Evolutionary conservation across 1,140 invertebrate species (phyloP).

Genomic region (Scylla paramamosain): DNA sequence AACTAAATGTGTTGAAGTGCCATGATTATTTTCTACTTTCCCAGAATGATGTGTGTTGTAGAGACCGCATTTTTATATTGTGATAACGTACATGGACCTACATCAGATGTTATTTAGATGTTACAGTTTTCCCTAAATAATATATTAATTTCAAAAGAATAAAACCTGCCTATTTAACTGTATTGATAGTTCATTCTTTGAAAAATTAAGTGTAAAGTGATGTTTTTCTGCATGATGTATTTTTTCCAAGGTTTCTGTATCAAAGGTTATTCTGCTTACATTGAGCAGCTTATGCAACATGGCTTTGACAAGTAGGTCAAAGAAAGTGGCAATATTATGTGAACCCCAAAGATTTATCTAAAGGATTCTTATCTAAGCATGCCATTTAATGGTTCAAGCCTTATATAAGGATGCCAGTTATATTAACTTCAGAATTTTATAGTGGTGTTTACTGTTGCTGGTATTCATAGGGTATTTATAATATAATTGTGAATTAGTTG

Average conservation of each 20-base stretch:
- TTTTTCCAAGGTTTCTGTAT: slow-evolving; percentile 36
- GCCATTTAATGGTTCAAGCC: slow-evolving; percentile 70
- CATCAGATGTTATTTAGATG: slow-evolving; percentile 14
- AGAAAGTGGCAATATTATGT: slow-evolving; percentile 71
- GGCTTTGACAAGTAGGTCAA: slow-evolving; percentile 61
- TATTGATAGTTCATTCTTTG: neutral
- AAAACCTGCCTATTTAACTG: slow-evolving; percentile 35
- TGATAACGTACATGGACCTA: slow-evolving; percentile 4
- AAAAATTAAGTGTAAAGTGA: neutral
- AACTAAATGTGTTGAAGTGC: slow-evolving; percentile 56
- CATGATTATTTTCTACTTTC: slow-evolving; percentile 52
- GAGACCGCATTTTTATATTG: slow-evolving; percentile 14
- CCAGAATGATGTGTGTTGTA: neutral
- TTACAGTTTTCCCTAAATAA: neutral
- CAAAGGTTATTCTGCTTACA: slow-evolving; percentile 52
- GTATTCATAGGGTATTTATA: slow-evolving; percentile 57
- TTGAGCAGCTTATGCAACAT: slow-evolving; percentile 64
- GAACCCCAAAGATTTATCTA: slow-evolving; percentile 72
- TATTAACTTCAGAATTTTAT: slow-evolving; percentile 47
- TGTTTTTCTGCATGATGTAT: slow-evolving; percentile 18
- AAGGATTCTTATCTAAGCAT: slow-evolving; percentile 60
- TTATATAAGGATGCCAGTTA: slow-evolving; percentile 60
- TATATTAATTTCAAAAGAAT: neutral
- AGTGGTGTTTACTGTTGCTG: slow-evolving; percentile 56
- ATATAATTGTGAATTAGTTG: neutral